A percentile compares a stretch with the other conserved stretches of the same genome.
Conservation (phyloP, 1,140 invertebrate genomes). For the Drosophila nebulosa region DNA sequence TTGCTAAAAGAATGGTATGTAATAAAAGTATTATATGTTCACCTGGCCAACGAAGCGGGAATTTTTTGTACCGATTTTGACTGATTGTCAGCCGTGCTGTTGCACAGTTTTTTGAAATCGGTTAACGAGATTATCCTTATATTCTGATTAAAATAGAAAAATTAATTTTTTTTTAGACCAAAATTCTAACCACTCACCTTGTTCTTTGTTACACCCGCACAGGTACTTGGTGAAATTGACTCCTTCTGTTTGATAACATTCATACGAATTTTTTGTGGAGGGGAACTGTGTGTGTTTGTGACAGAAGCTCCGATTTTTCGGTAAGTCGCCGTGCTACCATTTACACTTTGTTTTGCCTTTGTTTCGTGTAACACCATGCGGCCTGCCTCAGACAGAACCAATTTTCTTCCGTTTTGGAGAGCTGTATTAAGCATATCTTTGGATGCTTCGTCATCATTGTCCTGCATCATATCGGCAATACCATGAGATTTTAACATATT, state of each 20-base stretch:
- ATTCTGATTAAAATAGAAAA: conserved; percentile 39
- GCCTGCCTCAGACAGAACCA: conserved; percentile 90
- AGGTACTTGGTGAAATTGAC: conserved; percentile 8
- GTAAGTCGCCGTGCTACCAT: conserved; percentile 18
- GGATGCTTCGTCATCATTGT: conserved; percentile 84
- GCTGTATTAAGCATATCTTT: conserved; percentile 85
- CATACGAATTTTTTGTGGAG: conserved; percentile 66
- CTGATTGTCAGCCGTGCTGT: conserved; percentile 47
- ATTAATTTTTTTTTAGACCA: background rate
- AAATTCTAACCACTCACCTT: conserved; percentile 28
- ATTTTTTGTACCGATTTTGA: conserved; percentile 68
- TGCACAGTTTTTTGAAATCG: conserved; percentile 74
- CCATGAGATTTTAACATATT: conserved; percentile 89
- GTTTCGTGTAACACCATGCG: conserved; percentile 87
- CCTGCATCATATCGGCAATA: conserved; percentile 87
- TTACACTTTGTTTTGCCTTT: conserved; percentile 53
- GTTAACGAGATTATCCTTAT: conserved; percentile 77
- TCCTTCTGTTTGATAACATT: conserved; percentile 65
- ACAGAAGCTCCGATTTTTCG: conserved; percentile 22
- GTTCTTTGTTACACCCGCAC: conserved; percentile 55
- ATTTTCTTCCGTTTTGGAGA: conserved; percentile 89
- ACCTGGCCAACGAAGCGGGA: conserved; percentile 66
- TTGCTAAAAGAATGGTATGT: background rate
- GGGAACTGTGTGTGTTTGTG: conserved; percentile 16
- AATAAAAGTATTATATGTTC: background rate